A percentile compares a stretch with the other conserved stretches of the same genome.
phyloP scores from a whole-genome alignment of 2,113 vertebrate genomes.

The Poecile atricapillus region DNA sequence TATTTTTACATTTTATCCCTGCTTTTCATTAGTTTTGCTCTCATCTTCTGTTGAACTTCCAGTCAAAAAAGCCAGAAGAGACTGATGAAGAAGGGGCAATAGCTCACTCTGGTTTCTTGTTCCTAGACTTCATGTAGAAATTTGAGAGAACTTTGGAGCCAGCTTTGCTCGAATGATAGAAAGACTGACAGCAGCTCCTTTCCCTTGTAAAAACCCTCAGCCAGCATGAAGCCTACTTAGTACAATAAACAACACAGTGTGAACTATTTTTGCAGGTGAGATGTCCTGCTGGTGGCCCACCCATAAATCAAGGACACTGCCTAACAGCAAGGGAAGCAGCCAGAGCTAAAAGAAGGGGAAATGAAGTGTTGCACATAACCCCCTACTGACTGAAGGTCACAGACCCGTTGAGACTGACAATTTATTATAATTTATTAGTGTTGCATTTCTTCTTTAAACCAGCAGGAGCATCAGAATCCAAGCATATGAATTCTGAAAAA shows the following conservation, averaged over 20 bases:
- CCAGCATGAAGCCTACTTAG: conserved; percentile 82
- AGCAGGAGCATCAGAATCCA: conserved; percentile 70
- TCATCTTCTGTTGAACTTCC: background rate
- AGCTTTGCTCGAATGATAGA: conserved; percentile 69
- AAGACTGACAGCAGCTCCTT: conserved; percentile 77
- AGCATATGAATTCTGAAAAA: conserved; percentile 58
- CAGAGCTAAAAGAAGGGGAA: conserved; percentile 62
- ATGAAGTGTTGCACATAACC: conserved; percentile 68
- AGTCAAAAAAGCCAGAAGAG: background rate
- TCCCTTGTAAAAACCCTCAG: conserved; percentile 74
- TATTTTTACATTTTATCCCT: background rate
- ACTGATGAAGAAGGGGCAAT: background rate
- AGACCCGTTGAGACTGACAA: conserved; percentile 72
- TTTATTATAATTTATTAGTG: conserved; percentile 78
- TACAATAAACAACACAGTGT: conserved; percentile 82
- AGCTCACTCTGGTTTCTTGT: background rate
- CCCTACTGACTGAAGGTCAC: conserved; percentile 73
- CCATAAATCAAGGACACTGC: conserved; percentile 82
- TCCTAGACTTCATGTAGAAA: conserved; percentile 54
- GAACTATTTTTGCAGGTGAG: conserved; percentile 91
- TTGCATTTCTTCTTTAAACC: conserved; percentile 73
- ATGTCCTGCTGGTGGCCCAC: conserved; percentile 80
- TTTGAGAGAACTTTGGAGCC: conserved; percentile 65
- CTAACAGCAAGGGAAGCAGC: conserved; percentile 63
- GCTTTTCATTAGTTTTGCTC: conserved; percentile 25